Base-by-base conservation (phyloP, 2,888 invertebrate genomes). In the Doris montereyensis region DNA sequence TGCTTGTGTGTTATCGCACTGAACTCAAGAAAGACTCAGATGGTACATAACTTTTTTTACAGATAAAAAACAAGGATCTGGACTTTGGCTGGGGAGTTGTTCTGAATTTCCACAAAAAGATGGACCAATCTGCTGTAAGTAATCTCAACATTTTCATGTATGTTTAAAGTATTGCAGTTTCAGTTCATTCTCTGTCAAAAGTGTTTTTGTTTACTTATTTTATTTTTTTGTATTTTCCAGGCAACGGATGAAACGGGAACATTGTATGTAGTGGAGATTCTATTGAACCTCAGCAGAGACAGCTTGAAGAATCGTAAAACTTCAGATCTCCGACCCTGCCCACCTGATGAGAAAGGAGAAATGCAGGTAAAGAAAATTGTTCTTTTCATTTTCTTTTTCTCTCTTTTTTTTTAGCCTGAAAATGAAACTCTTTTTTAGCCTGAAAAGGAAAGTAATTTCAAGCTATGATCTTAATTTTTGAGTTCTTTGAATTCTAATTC, bases 51-150 rank as follows among this genome's bases (percentile, higher is more conserved):
- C 85, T 88, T 88, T 34, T 82, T 83, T 85, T 81, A 13, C 84
- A 96, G 95, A 94, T 96, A 2, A 95, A 96, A 92, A 95, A 95
- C 84, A 95, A 95, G 67, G 95, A 95, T 58, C 94, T 94, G 52
- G 94, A 95, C 84, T 99, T 97, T 91, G 98, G 97, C 87, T 99
- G 99, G 99, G 98, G 98, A 13, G 96, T 97, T 71, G 95, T 99
- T 76, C 94, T 99, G 0, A 97, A 97, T 92, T 97, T 97, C 89
- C 95, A 96, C 87, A 96, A 96, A 86, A 95, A 94, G 85, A 84
- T 89, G 3, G 89, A 91, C 83, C 84, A 83, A 58, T 85, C 85
- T 83, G 88, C 89, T 90, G 94, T 86, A 92, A 92, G 85, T 78
- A 13, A 21, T 34, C 62, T 58, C 5, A 2, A 28, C 21, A 62